Evolutionary conservation across 2,797 vertebrate species (phyloP).

Genomic region (Luscinia luscinia): DNA sequence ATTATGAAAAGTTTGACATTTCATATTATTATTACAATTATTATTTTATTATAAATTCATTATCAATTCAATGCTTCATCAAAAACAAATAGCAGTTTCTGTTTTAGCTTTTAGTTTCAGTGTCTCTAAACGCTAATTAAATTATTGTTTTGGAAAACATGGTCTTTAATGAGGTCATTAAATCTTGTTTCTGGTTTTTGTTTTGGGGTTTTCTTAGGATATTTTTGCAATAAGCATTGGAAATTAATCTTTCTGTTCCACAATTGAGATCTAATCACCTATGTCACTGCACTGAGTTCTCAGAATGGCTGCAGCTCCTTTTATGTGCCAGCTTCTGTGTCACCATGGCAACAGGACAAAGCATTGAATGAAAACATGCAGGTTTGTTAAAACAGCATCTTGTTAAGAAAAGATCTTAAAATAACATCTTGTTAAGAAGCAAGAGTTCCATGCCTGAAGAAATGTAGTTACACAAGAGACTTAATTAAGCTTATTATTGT

Average conservation of each 20-base stretch:
- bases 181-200: neutral
- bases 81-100: neutral
- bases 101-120: neutral
- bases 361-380: slow-evolving; percentile 68
- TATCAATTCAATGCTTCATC: neutral
- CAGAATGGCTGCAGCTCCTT: neutral
- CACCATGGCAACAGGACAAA: neutral
- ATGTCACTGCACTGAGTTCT: neutral
- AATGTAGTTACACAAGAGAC: neutral
- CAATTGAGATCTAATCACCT: neutral
- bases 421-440: neutral
- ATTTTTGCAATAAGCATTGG: neutral
- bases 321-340: neutral
- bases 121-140: neutral
- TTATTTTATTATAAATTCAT: neutral
- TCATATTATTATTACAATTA: neutral
- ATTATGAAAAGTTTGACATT: neutral
- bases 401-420: neutral
- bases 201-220: neutral
- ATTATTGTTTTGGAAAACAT: neutral
- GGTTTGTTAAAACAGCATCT: neutral
- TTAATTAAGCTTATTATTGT: neutral
- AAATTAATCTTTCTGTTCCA: neutral
- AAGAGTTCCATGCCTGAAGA: neutral
- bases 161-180: neutral